phyloP scores from a whole-genome alignment of 2,113 vertebrate species.

The Brienomyrus brachyistius region DNA sequence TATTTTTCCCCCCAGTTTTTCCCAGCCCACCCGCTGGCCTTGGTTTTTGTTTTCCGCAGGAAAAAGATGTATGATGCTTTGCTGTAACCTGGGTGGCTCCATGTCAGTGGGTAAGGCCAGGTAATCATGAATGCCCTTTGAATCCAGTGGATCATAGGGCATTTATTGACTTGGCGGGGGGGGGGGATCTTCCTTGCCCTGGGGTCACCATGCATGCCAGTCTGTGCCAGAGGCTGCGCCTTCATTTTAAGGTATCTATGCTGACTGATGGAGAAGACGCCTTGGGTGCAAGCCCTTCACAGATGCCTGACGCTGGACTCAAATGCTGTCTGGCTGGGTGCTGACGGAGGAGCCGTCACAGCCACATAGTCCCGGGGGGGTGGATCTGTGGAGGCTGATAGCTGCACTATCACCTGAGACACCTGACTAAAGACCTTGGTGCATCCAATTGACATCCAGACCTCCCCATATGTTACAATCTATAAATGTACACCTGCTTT shows the following conservation, averaged over 20 bases:
- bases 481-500: background rate
- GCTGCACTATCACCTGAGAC: background rate
- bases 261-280: constrained; percentile 32
- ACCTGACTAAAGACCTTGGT: background rate
- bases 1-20: background rate
- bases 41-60: constrained; percentile 7
- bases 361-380: background rate
- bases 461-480: background rate
- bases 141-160: background rate
- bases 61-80: background rate
- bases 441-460: background rate
- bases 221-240: background rate
- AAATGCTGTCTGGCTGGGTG: background rate
- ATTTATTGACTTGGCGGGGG: background rate
- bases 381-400: background rate
- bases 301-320: background rate
- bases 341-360: background rate
- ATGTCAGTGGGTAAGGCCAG: constrained; percentile 32
- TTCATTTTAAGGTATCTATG: background rate
- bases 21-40: too few species aligned
- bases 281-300: background rate
- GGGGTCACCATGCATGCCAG: background rate
- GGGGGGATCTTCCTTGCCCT: background rate
- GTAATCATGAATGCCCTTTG: background rate
- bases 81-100: background rate